Evolutionary conservation across 2,113 vertebrate genomes (phyloP).

Genomic region (Neoarius graeffei): DNA sequence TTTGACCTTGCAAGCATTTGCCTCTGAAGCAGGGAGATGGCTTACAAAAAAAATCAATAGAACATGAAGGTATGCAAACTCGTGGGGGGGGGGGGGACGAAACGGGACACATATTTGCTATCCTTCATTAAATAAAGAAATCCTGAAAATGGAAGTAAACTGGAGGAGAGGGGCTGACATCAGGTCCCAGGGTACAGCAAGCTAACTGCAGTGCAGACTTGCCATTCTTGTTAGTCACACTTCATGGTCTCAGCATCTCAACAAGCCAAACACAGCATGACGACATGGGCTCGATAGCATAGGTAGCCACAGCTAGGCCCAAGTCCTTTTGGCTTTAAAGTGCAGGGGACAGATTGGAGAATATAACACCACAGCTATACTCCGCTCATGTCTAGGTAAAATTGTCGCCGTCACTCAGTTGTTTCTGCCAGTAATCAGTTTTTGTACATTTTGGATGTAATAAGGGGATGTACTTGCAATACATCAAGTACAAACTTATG

Average conservation of each 20-base stretch:
- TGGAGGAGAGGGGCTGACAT: conserved; percentile 69
- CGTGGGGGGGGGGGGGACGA: conserved; percentile 33
- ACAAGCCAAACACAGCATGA: conserved; percentile 68
- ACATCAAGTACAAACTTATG: not conserved
- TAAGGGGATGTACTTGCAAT: not conserved
- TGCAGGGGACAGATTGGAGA: conserved; percentile 4
- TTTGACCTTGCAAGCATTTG: conserved; percentile 70
- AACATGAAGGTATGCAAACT: conserved; percentile 49
- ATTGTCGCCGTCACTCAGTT: not conserved
- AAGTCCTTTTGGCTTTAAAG: conserved; percentile 36
- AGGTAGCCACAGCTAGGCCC: conserved; percentile 26
- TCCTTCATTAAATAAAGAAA: conserved; percentile 61
- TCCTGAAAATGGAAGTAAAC: conserved; percentile 67
- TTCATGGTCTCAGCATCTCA: conserved; percentile 50
- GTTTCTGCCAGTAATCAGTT: not conserved
- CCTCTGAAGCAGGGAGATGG: conserved; percentile 62
- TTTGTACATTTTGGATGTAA: not conserved
- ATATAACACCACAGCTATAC: conserved; percentile 7
- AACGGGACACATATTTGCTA: not conserved
- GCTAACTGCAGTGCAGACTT: conserved; percentile 59
- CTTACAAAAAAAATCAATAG: conserved; percentile 63
- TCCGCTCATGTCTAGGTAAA: conserved; percentile 4
- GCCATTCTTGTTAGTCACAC: conserved; percentile 64
- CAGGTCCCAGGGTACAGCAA: conserved; percentile 71
- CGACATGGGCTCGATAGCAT: conserved; percentile 66